These are phyloP conservation scores for Bufo bufo DNA, from an alignment of 2,113 vertebrate genomes.

Conservation along the genomic window DNA sequence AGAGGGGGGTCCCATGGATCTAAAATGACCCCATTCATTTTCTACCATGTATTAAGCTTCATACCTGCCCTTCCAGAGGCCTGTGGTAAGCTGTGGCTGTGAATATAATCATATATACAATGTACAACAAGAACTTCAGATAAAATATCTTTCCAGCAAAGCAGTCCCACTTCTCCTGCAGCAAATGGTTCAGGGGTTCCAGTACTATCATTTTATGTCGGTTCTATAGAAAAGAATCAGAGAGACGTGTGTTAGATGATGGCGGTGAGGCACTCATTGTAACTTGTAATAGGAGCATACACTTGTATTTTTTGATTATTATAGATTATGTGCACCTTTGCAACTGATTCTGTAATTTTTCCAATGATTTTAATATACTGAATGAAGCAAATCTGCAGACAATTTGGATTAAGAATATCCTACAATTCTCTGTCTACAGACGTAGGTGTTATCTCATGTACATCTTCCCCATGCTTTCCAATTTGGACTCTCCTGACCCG, in stretches of 20 bases:
- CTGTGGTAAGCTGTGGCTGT: slow-evolving; percentile 81
- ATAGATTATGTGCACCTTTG: too few species aligned
- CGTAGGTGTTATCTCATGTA: too few species aligned
- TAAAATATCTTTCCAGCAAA: slow-evolving; percentile 83
- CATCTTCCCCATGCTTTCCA: too few species aligned
- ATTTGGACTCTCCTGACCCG: too few species aligned
- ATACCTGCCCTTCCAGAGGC: slow-evolving; percentile 70
- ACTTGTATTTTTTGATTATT: neutral
- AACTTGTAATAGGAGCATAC: neutral
- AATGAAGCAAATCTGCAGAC: too few species aligned
- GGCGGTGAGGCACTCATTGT: neutral
- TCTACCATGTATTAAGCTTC: neutral
- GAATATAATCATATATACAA: slow-evolving; percentile 82
- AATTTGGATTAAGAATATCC: too few species aligned
- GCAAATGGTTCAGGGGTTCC: slow-evolving; percentile 84
- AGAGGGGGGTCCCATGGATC: neutral
- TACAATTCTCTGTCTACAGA: too few species aligned
- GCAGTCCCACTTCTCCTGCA: slow-evolving; percentile 87
- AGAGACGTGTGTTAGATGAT: neutral
- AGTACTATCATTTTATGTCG: slow-evolving; percentile 89
- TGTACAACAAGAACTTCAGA: slow-evolving; percentile 80
- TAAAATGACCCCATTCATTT: neutral
- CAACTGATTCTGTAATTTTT: too few species aligned
- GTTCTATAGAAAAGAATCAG: slow-evolving; percentile 71
- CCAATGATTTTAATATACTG: too few species aligned